Evolutionary conservation across 2,113 vertebrate species (phyloP).

Genomic region (Martes martes): DNA sequence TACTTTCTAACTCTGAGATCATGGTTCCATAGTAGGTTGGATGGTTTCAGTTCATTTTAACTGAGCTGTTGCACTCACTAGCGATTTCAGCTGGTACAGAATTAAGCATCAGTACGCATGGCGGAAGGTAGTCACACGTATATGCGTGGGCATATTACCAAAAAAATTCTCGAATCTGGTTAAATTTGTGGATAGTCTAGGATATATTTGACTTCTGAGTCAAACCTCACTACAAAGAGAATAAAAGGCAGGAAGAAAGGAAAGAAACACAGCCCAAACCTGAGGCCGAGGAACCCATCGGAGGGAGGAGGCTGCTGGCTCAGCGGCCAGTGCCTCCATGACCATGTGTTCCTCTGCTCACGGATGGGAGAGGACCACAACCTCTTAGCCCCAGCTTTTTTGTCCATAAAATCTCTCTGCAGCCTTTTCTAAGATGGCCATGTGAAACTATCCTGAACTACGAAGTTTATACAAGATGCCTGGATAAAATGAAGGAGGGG

Average conservation of each 20-base stretch:
- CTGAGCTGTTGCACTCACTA: background rate
- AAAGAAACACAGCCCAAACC: background rate
- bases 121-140: background rate
- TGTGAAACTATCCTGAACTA: background rate
- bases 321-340: background rate
- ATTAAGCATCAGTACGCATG: background rate
- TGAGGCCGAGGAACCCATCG: accelerated
- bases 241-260: background rate
- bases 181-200: background rate
- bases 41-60: background rate
- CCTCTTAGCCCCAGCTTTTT: background rate
- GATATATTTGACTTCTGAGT: background rate
- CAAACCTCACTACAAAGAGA: background rate
- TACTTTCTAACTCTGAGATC: background rate
- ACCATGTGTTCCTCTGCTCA: background rate
- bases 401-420: background rate
- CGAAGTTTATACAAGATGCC: background rate
- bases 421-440: background rate
- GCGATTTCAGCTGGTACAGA: background rate
- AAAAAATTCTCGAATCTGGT: background rate
- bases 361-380: background rate
- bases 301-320: background rate
- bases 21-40: background rate
- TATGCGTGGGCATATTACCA: background rate
- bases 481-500: background rate